Conservation (phyloP, 1,140 invertebrate genomes). For the Cataglyphis hispanica region DNA sequence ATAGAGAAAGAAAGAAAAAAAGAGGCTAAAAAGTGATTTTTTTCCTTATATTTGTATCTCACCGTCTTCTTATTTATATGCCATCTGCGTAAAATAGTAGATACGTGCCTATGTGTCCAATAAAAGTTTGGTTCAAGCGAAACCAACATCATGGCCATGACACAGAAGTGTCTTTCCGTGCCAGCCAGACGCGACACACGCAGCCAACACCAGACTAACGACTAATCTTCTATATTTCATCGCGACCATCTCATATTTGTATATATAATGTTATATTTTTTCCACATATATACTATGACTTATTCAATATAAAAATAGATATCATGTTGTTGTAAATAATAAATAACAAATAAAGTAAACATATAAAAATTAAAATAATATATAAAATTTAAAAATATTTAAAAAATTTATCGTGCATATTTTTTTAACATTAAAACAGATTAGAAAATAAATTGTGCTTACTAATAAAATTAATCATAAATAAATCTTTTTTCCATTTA, state of each 20-base stretch:
- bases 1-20: neutral
- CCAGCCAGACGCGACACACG: slow-evolving; percentile 53
- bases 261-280: neutral
- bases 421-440: neutral
- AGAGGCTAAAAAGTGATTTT: neutral
- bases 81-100: neutral
- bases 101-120: neutral
- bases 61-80: too few species aligned
- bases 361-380: too few species aligned
- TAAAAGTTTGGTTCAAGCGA: slow-evolving; percentile 7
- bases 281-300: neutral
- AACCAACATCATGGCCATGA: slow-evolving; percentile 66
- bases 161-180: slow-evolving; percentile 74
- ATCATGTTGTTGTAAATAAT: neutral
- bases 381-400: too few species aligned
- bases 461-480: neutral
- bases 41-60: too few species aligned
- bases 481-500: neutral
- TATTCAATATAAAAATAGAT: neutral
- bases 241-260: neutral
- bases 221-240: slow-evolving; percentile 4
- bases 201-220: slow-evolving; percentile 7
- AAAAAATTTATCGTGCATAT: neutral
- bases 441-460: neutral
- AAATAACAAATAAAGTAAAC: neutral